Percentiles rank a stretch among this genome's conserved stretches.
Evolutionary conservation across 2,797 vertebrate species (phyloP).

Genomic region (Triplophysa yarkandensis): DNA sequence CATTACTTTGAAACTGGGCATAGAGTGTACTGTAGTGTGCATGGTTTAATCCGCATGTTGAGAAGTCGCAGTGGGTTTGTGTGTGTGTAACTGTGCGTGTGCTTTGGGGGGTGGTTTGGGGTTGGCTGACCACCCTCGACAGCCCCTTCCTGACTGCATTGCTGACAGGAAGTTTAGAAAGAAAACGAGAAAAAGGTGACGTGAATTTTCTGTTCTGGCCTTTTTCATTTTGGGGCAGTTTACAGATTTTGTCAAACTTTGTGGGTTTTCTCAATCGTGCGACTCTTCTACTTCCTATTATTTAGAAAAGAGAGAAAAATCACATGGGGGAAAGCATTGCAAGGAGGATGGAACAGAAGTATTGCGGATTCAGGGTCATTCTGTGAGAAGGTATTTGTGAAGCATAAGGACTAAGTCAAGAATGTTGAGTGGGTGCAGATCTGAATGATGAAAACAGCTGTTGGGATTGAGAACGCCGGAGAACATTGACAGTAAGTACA

Average conservation of each 20-base stretch:
- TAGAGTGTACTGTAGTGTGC: conserved; percentile 33
- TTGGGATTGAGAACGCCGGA: conserved; percentile 28
- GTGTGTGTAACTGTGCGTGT: not conserved
- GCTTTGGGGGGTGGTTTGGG: conserved; percentile 35
- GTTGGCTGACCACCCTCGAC: conserved; percentile 80
- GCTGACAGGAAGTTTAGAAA: conserved; percentile 54
- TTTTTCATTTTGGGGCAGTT: conserved; percentile 23
- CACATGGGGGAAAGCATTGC: not conserved
- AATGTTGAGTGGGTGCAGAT: conserved; percentile 32
- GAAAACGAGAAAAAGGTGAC: conserved; percentile 26
- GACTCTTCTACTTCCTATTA: too few species aligned
- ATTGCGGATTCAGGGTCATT: not conserved
- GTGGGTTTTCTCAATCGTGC: too few species aligned
- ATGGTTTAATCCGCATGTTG: conserved; percentile 13
- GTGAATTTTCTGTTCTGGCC: conserved; percentile 24
- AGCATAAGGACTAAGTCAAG: conserved; percentile 10
- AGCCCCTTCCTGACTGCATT: conserved; percentile 84
- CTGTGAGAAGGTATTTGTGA: conserved; percentile 22
- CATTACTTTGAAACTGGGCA: conserved; percentile 1
- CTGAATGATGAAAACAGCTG: conserved; percentile 57
- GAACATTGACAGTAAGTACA: conserved; percentile 54
- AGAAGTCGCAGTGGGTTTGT: not conserved
- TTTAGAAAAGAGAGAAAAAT: conserved; percentile 24
- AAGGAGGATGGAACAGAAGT: conserved; percentile 25
- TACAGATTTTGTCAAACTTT: conserved; percentile 56